Evolutionary conservation across 1,140 invertebrate genomes (phyloP), one percentile per base, ranked within the genome.

Genomic region (Drosophila nasuta): DNA sequence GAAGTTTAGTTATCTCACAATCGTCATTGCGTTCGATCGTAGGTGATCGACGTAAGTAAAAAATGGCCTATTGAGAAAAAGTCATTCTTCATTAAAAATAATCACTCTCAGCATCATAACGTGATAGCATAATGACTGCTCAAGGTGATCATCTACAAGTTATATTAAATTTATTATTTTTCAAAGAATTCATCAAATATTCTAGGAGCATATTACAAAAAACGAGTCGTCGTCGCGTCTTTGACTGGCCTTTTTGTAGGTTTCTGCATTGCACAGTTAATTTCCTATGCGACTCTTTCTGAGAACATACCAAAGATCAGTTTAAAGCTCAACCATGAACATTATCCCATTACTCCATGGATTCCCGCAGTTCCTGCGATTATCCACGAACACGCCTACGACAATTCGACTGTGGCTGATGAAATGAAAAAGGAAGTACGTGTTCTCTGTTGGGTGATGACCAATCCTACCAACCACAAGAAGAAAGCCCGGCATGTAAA

Each of bases 371-470:
- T 13, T 6, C 41, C 41, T 13, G n/a, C n/a, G 38, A 85, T 79
- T 5, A 65, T 57, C 5, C 81, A 86, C 30, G 92, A 93, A 52
- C 93, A 93, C 51, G 85, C 82, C 0, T 77, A 81, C 51, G 87
- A 82, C 57, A 82, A 82, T 57, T 75, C 66, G 0, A 76, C 75
- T 6, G 62, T 82, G 13, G 78, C 82, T 4, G 67, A 79, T 17
- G 41, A 54, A 13, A 51, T 99, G 57, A 94, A 28, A 17, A 25
- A 95, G 64, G 95, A 96, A 88, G 95, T 97, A 7, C 94, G 96
- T 49, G 95, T 99, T 0, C 93, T 99, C 0, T 99, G 98, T 91
- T 99, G 98, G 98, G 94, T 99, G 5, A 97, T 99, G 96, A 99
- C 98, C 0, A 95, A 95, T 72, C 98, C 98, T 3, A 94, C 94